A percentile compares a stretch with the other conserved stretches of the same genome.
These are phyloP conservation scores for Seriola rivoliana DNA, from an alignment of 2,113 vertebrate species.

Conservation along the genomic window DNA sequence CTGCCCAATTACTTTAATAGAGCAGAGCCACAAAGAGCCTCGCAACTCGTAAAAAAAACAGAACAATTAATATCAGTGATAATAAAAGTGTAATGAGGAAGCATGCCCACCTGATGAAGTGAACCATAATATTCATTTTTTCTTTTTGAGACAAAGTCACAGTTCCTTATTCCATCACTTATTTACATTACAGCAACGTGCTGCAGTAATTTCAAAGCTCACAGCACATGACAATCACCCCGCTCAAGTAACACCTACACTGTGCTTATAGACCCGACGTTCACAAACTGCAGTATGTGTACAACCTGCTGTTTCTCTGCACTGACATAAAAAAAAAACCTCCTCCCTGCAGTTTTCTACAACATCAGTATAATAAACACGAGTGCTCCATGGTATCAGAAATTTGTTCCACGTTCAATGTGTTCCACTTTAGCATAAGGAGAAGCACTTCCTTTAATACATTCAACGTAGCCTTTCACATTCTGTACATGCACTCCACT, in stretches of 20 bases:
- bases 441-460: slow-evolving; percentile 21
- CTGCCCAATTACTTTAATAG: slow-evolving; percentile 72
- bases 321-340: slow-evolving; percentile 20
- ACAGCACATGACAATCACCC: slow-evolving; percentile 4
- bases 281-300: not conserved
- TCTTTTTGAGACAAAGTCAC: not conserved
- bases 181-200: not conserved
- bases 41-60: slow-evolving; percentile 41
- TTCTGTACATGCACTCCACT: slow-evolving; percentile 30
- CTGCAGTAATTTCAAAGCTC: not conserved
- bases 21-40: slow-evolving; percentile 37
- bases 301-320: slow-evolving; percentile 30
- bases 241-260: slow-evolving; percentile 16
- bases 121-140: not conserved
- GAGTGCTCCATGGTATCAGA: slow-evolving; percentile 13
- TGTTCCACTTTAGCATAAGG: slow-evolving; percentile 17
- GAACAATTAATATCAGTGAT: slow-evolving; percentile 57
- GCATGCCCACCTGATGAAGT: slow-evolving; percentile 28
- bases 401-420: slow-evolving; percentile 35
- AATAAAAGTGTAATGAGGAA: slow-evolving; percentile 65
- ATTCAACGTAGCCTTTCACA: slow-evolving; percentile 28
- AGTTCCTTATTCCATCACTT: not conserved
- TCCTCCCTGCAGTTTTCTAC: slow-evolving; percentile 11
- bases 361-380: slow-evolving; percentile 46
- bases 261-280: slow-evolving; percentile 2